A percentile compares a stretch with the other conserved stretches of the same genome.
These are phyloP conservation scores for Echeneis naucrates DNA, from an alignment of 2,797 vertebrate genomes.

Conservation along the genomic window DNA sequence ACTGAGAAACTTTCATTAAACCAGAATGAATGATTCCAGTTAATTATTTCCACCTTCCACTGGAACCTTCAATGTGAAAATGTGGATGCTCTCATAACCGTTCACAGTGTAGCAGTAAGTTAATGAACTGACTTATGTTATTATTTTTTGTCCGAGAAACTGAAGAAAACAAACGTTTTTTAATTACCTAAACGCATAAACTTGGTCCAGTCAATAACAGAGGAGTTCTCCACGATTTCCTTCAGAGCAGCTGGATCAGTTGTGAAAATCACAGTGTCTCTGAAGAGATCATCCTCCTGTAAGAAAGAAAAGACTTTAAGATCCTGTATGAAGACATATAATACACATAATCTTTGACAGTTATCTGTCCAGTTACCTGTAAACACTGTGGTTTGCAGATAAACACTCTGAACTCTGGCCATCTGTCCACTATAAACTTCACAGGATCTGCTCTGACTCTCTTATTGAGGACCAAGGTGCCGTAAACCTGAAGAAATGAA, in stretches of 20 bases:
- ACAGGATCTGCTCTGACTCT: slow-evolving; percentile 42
- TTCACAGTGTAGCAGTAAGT: not conserved
- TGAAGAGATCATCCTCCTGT: slow-evolving; percentile 57
- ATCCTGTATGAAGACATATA: not conserved
- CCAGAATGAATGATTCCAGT: not conserved
- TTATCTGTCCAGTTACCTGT: slow-evolving; percentile 54
- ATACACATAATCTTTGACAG: too few relatives aligned
- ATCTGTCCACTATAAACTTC: slow-evolving; percentile 63
- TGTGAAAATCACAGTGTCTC: slow-evolving; percentile 50
- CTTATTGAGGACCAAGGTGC: slow-evolving; percentile 54
- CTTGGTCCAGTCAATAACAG: slow-evolving; percentile 55
- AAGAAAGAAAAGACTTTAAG: not conserved
- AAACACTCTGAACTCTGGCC: slow-evolving; percentile 69
- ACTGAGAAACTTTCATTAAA: not conserved
- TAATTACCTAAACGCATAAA: slow-evolving; percentile 61
- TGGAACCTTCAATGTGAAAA: not conserved
- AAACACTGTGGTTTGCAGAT: slow-evolving; percentile 45
- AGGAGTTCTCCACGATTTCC: slow-evolving; percentile 43
- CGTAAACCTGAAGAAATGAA: slow-evolving; percentile 59
- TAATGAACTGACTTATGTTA: too few relatives aligned
- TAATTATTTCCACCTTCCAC: not conserved
- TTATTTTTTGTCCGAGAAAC: not conserved
- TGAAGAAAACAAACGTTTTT: not conserved
- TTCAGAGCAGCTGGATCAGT: slow-evolving; percentile 52
- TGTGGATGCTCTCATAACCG: not conserved